Base-by-base conservation (phyloP, 2,113 vertebrate genomes). In the Holacanthus passer region DNA sequence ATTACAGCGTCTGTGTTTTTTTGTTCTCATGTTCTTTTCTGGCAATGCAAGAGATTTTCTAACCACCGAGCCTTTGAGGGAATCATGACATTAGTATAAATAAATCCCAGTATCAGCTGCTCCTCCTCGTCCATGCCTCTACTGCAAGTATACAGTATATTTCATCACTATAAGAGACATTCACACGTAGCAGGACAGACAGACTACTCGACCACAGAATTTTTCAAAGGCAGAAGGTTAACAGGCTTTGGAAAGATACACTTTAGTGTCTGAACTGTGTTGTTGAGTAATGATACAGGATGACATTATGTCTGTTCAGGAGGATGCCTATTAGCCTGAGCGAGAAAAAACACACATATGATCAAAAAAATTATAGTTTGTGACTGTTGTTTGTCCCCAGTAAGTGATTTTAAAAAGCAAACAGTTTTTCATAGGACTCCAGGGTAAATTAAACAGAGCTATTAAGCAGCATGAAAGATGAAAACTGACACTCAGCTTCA, bases 1-100 rank as follows among this genome's bases (percentile, higher is more conserved):
- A 76, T 79, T 72, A 84, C 60, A 81, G 75, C 39, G 55, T 68
- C 16, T 5, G 45, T 29, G 17, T 75, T 77, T 85, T 77, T 75
- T 56, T 5, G 68, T 68, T 6, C 62, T 48, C 4, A 39, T 43
- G 35, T 85, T 75, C 19, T 73, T n/a, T 55, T 59, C 29, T 53
- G 69, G 64, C 35, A 68, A 81, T 32, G 5, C 27, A 71, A 73
- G n/a, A 77, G 35, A 55, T 59, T 76, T 66, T 72, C 77, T 32
- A 62, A 75, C 79, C 71, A 73, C 31, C 16, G 50, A 27, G 55
- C 71, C 58, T 73, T 27, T 13, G 11, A 67, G 70, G 72, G 48
- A 73, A 76, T 68, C 29, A 50, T 19, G 32, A 43, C 45, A 7
- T 24, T 7, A 45, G 56, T 45, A 48, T 20, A 59, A 48, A 72